Evolutionary conservation across 2,888 invertebrate genomes (phyloP).

Genomic region (Neoascia interrupta): DNA sequence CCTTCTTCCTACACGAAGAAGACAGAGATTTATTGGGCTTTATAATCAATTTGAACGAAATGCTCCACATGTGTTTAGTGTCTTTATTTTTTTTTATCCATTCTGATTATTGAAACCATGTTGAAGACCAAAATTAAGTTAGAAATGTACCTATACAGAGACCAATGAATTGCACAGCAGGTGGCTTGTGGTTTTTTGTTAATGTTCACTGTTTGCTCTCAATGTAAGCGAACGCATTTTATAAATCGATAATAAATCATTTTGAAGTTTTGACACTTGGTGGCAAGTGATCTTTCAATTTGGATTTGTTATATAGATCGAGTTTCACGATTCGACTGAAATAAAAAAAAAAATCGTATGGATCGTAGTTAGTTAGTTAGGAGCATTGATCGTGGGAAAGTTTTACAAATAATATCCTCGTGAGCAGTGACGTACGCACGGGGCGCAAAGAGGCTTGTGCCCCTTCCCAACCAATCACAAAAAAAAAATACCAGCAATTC

Average conservation of each 20-base stretch:
- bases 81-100: neutral
- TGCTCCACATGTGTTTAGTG: slow-evolving; percentile 64
- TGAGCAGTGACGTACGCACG: too few relatives aligned
- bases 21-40: slow-evolving; percentile 67
- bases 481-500: too few relatives aligned
- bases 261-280: slow-evolving; percentile 67
- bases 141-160: slow-evolving; percentile 43
- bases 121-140: slow-evolving; percentile 61
- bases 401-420: too few relatives aligned
- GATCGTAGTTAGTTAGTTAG: too few relatives aligned
- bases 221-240: slow-evolving; percentile 39
- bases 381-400: too few relatives aligned
- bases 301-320: slow-evolving; percentile 49
- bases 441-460: too few relatives aligned
- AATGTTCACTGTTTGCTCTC: slow-evolving; percentile 52
- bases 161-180: slow-evolving; percentile 57
- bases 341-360: too few relatives aligned
- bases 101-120: slow-evolving; percentile 36
- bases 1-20: slow-evolving; percentile 67
- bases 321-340: too few relatives aligned
- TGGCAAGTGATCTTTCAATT: slow-evolving; percentile 70
- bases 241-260: slow-evolving; percentile 60
- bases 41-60: slow-evolving; percentile 66
- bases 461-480: too few relatives aligned
- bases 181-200: slow-evolving; percentile 36